Evolutionary conservation across 2,113 vertebrate species (phyloP).

Genomic region (Dromiciops gliroides): DNA sequence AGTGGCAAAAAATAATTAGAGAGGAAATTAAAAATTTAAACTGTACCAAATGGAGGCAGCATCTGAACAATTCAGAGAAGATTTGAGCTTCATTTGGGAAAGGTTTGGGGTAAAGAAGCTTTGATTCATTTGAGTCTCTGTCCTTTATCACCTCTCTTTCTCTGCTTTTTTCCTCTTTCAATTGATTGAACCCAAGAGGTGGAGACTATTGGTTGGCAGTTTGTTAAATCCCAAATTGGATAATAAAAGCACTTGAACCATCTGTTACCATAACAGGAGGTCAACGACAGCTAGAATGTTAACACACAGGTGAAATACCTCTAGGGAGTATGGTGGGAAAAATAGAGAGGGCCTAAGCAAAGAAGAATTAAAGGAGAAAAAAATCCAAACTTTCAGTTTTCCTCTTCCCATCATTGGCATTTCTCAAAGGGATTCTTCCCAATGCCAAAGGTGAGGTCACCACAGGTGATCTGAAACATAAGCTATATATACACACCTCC

Average conservation of each 20-base stretch:
- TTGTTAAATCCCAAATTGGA: constrained; percentile 37
- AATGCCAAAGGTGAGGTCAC: constrained; percentile 5
- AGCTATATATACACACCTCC: not conserved
- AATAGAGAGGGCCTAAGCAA: constrained; percentile 4
- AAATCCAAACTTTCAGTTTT: constrained; percentile 3
- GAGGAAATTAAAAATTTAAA: constrained; percentile 33
- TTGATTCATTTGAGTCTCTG: constrained; percentile 17
- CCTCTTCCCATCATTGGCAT: constrained; percentile 52
- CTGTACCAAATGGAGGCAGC: not conserved
- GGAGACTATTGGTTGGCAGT: constrained; percentile 34
- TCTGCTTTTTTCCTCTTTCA: constrained; percentile 36
- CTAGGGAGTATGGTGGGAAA: not conserved
- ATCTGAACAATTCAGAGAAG: not conserved
- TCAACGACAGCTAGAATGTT: constrained; percentile 37
- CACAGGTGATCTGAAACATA: constrained; percentile 13
- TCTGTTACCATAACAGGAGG: constrained; percentile 55
- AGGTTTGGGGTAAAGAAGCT: constrained; percentile 25
- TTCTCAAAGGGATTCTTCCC: constrained; percentile 16
- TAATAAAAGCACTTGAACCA: constrained; percentile 60
- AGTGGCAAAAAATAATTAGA: not conserved
- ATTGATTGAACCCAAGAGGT: constrained; percentile 36
- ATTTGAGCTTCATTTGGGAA: not conserved
- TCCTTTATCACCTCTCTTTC: not conserved
- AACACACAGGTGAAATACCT: constrained; percentile 54
- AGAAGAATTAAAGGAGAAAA: not conserved